Percentiles rank a stretch among this genome's conserved stretches.
Conservation (phyloP, 1,140 invertebrate species). For the Elysia chlorotica region DNA sequence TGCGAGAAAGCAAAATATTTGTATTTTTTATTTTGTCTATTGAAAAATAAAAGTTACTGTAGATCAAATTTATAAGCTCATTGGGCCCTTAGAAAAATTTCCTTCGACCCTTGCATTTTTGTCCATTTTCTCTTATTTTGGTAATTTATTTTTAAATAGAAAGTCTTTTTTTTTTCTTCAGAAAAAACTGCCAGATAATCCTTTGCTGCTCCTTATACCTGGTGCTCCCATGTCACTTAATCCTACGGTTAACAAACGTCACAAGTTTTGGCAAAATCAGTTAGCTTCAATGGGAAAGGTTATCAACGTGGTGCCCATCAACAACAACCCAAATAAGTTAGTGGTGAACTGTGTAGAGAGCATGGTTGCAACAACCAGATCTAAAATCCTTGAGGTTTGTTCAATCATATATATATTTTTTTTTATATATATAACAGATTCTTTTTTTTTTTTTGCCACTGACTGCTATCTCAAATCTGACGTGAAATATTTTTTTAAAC, state of each 20-base stretch:
- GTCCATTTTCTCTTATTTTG: too few relatives aligned
- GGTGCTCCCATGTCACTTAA: slow-evolving; percentile 65
- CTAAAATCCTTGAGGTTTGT: slow-evolving; percentile 71
- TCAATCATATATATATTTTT: background rate
- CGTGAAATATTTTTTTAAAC: background rate
- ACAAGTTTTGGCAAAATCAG: slow-evolving; percentile 74
- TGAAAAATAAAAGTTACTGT: too few relatives aligned
- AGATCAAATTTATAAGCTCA: too few relatives aligned
- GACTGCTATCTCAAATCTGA: background rate
- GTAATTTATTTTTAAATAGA: too few relatives aligned
- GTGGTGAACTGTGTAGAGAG: slow-evolving; percentile 69
- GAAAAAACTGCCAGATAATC: slow-evolving; percentile 76
- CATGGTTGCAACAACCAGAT: slow-evolving; percentile 71
- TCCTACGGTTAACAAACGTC: slow-evolving; percentile 64
- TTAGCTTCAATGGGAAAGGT: slow-evolving; percentile 74
- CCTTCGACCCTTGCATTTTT: too few relatives aligned
- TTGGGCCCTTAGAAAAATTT: too few relatives aligned
- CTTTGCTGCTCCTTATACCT: slow-evolving; percentile 74
- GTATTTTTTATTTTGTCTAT: too few relatives aligned
- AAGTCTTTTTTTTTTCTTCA: slow-evolving; percentile 60
- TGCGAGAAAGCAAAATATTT: too few relatives aligned
- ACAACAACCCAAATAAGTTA: slow-evolving; percentile 45
- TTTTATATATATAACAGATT: background rate
- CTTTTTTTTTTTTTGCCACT: background rate
- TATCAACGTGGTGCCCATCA: slow-evolving; percentile 66